These are phyloP conservation scores for Notodonta dromedarius DNA, from an alignment of 2,888 invertebrate genomes.

Conservation along the genomic window DNA sequence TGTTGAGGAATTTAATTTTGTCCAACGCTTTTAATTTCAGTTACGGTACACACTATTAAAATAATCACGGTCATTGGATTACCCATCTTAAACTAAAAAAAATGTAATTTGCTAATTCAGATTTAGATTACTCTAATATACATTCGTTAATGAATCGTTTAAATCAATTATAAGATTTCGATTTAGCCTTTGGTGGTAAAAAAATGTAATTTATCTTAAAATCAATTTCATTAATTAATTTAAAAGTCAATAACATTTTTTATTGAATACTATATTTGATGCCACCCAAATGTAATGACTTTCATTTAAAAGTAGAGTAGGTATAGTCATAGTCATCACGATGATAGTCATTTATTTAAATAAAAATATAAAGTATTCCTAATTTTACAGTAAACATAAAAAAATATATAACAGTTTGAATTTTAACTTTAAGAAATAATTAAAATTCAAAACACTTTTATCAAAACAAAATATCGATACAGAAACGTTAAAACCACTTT, in stretches of 20 bases:
- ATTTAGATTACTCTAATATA: slow-evolving; percentile 1
- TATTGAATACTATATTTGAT: background rate
- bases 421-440: background rate
- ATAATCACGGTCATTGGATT: background rate
- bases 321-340: background rate
- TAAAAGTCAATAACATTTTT: background rate
- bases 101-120: background rate
- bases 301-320: background rate
- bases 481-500: slow-evolving; percentile 4
- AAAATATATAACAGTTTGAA: background rate
- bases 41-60: background rate
- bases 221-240: slow-evolving; percentile 4
- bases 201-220: slow-evolving; percentile 1
- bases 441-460: background rate
- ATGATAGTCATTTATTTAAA: background rate
- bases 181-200: background rate
- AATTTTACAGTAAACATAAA: background rate
- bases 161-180: background rate
- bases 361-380: too few species aligned
- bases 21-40: too few species aligned
- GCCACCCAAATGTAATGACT: background rate
- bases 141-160: slow-evolving; percentile 6
- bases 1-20: background rate
- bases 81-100: background rate
- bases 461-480: slow-evolving; percentile 3